phyloP scores from a whole-genome alignment of 2,888 invertebrate genomes.

The Acanthosepion lycidas region DNA sequence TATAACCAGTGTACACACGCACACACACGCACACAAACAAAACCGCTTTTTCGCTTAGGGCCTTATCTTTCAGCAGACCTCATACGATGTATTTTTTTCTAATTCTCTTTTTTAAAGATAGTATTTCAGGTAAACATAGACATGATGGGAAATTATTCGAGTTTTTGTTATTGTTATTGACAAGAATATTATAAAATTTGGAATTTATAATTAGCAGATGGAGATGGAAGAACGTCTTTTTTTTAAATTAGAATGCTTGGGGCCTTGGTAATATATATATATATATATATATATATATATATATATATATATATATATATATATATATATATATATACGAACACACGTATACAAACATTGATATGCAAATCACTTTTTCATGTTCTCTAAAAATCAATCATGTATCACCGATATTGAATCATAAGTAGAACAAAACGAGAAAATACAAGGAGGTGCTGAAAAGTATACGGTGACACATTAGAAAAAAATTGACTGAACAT shows the following conservation, averaged over 20 bases:
- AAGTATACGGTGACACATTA: no score
- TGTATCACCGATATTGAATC: no score
- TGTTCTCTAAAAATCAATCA: not conserved
- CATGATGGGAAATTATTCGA: not conserved
- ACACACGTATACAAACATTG: not conserved
- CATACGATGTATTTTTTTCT: not conserved
- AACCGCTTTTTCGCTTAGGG: not conserved
- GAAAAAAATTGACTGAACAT: no score
- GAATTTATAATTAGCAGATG: not conserved
- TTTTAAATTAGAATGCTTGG: not conserved
- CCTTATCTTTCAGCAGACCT: not conserved
- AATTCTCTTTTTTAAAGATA: not conserved
- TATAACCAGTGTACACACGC: not conserved
- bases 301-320: no score
- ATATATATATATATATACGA: not conserved
- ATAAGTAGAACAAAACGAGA: no score
- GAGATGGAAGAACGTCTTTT: not conserved
- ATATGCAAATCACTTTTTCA: not conserved
- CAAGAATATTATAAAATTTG: not conserved
- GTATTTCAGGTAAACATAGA: constrained; percentile 16
- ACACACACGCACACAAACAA: not conserved
- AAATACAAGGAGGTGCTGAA: no score
- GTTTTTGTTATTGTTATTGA: constrained; percentile 8
- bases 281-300: no score
- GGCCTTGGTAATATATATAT: not conserved